Evolutionary conservation across 2,888 invertebrate genomes (phyloP).

Genomic region (Volucella bombylans): DNA sequence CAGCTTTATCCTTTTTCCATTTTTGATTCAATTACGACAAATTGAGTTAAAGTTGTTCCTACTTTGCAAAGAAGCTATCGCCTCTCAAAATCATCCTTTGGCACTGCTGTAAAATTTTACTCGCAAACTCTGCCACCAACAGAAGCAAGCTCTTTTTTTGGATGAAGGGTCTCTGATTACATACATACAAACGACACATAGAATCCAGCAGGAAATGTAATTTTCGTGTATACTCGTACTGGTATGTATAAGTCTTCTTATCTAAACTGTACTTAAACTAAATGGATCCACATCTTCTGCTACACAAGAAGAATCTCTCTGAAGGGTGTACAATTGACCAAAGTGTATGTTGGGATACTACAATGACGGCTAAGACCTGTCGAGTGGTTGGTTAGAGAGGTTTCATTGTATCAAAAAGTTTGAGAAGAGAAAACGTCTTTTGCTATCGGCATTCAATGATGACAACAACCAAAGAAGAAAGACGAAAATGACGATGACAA

Average conservation of each 20-base stretch:
- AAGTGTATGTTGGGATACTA: slow-evolving; percentile 42
- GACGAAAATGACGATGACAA: background rate
- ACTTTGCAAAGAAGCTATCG: background rate
- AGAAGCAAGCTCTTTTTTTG: slow-evolving; percentile 20
- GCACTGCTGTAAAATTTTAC: slow-evolving; percentile 5
- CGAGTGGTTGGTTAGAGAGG: slow-evolving; percentile 45
- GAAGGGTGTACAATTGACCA: slow-evolving; percentile 37
- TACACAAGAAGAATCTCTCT: slow-evolving; percentile 25
- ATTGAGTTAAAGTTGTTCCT: slow-evolving; percentile 48
- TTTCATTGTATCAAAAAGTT: slow-evolving; percentile 44
- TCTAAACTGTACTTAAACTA: slow-evolving; percentile 56
- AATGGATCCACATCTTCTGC: slow-evolving; percentile 65
- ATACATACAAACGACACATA: slow-evolving; percentile 7
- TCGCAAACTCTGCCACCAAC: slow-evolving; percentile 19
- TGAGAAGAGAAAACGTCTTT: slow-evolving; percentile 31
- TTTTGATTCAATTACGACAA: slow-evolving; percentile 51
- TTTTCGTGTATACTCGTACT: slow-evolving; percentile 15
- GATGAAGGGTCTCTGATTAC: background rate
- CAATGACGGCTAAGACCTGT: slow-evolving; percentile 19
- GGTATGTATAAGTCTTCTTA: slow-evolving; percentile 18
- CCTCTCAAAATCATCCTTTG: slow-evolving; percentile 30
- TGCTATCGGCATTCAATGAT: background rate
- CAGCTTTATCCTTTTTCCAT: background rate
- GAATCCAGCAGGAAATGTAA: slow-evolving; percentile 47
- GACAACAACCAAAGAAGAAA: too few relatives aligned